Base-by-base conservation (phyloP, 2,888 invertebrate genomes). In the Pheosia gnoma region DNA sequence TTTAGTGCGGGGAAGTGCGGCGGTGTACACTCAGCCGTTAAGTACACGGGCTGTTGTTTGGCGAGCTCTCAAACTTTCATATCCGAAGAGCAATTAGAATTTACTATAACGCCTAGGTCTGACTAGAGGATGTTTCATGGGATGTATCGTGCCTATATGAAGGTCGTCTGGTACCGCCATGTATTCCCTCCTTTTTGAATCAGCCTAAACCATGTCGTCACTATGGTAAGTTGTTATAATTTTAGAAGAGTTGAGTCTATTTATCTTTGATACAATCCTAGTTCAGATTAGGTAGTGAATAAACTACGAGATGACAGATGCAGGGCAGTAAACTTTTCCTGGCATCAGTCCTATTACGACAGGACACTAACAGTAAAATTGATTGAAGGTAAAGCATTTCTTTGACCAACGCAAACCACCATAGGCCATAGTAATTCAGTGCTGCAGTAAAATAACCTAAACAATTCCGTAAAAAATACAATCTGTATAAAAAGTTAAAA, bases 1-100 rank as follows among this genome's bases (percentile, higher is more conserved):
- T 41, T 41, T 56, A 56, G 13, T 54, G 54, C 13, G 56, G 56
- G 39, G 56, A 41, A 54, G 54, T n/a, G 56, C 56, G 56, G 8
- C 53, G 11, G 53, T 38, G 53, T 53, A 37, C 25, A 37, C 56
- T 41, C 56, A 41, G 56, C 56, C 56, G 56, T 13, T 56, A 39
- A 41, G 41, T 56, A 13, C 25, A 25, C 37, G 11, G 53, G 10
- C 11, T 37, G 53, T 37, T 36, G 37, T 51, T 25, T 51, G 13
- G 51, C n/a, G n/a, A 9, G 43, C 43, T 45, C 5, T 8, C n/a
- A 47, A 41, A n/a, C 47, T 47, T 11, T 47, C 43, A 47, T 47
- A 47, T 47, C n/a, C 11, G n/a, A 45, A 45, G 10, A 47, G n/a
- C 11, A n/a, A 47, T 47, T 47, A 47, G 11, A 47, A 8, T 10